Conservation (phyloP, 2,113 vertebrate species). For the Neolamprologus fasciatus region DNA sequence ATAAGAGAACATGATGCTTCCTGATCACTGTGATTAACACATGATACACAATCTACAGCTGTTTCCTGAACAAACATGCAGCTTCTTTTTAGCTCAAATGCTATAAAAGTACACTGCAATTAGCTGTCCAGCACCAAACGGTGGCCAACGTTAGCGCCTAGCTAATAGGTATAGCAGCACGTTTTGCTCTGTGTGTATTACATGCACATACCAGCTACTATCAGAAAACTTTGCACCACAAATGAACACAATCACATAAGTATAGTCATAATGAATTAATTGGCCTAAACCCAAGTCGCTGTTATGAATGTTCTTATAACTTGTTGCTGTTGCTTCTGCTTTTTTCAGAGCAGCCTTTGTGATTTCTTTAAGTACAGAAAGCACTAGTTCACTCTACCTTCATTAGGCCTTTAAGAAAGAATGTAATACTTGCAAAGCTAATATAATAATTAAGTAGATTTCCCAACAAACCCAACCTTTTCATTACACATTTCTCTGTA, state of each 20-base stretch:
- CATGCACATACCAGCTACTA: neutral
- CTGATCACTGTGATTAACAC: neutral
- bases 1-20: neutral
- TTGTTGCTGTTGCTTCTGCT: neutral
- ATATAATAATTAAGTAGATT: neutral
- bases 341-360: neutral
- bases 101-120: neutral
- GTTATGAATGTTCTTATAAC: neutral
- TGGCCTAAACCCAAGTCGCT: rapidly evolving
- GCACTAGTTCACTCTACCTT: neutral
- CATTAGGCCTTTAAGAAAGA: neutral
- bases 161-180: neutral
- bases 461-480: neutral
- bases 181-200: neutral
- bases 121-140: neutral
- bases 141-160: neutral
- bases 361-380: neutral
- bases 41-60: neutral
- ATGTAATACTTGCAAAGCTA: neutral
- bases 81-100: neutral
- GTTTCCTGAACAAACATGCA: neutral
- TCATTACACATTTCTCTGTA: neutral
- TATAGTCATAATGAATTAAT: neutral
- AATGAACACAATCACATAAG: neutral
- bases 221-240: neutral